phyloP scores from a whole-genome alignment of 2,888 invertebrate species.

The Cistogaster globosa region DNA sequence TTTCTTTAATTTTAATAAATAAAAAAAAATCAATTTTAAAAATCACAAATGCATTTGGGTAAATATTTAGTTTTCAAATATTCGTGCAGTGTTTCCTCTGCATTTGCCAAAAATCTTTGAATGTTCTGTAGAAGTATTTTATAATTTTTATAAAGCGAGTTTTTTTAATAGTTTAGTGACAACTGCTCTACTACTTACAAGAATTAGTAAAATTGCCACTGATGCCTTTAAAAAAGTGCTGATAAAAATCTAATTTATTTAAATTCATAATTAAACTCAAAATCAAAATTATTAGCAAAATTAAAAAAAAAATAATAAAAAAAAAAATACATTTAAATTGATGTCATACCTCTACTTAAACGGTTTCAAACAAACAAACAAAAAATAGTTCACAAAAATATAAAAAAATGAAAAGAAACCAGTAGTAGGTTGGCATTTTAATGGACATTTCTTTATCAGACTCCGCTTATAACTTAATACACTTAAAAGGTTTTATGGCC shows the following conservation, averaged over 20 bases:
- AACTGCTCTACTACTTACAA: no score
- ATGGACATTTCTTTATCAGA: slow-evolving; percentile 17
- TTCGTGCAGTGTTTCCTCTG: no score
- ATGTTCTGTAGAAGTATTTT: no score
- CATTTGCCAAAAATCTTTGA: no score
- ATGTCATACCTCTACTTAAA: slow-evolving; percentile 23
- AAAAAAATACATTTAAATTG: slow-evolving; percentile 20
- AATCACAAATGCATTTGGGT: no score
- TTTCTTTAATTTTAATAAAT: no score
- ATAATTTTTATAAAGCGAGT: no score
- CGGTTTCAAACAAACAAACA: background rate
- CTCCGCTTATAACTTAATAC: slow-evolving; percentile 49
- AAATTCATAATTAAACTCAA: slow-evolving; percentile 29
- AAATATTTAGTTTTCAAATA: no score
- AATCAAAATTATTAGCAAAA: slow-evolving; percentile 50
- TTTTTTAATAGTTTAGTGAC: no score
- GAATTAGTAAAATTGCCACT: no score
- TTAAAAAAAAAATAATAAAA: no score
- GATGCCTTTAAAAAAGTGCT: background rate
- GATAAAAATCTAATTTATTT: background rate
- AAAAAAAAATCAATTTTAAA: no score
- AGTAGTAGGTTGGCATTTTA: slow-evolving; percentile 61
- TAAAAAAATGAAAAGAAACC: slow-evolving; percentile 12
- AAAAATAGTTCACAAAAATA: background rate
- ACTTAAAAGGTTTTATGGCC: slow-evolving; percentile 18